Percentiles rank a stretch among this genome's conserved stretches.
Conservation (phyloP, 2,797 vertebrate genomes). For the Mareca penelope region DNA sequence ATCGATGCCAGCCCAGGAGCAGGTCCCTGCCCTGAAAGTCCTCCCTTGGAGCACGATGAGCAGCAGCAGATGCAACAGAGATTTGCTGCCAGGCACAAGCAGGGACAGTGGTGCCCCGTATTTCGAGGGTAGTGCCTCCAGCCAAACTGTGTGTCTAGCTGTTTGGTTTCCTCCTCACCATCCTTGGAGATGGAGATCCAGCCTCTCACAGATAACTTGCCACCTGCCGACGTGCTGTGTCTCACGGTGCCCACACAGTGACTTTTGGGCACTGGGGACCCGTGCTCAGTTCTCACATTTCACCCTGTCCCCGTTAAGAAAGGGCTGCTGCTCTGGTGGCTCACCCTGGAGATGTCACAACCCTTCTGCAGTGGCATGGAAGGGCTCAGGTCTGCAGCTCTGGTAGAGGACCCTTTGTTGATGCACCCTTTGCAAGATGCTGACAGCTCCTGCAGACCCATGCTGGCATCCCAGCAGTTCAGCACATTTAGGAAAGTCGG, state of each 20-base stretch:
- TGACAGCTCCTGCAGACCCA: not conserved
- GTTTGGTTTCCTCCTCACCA: not conserved
- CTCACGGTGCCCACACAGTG: not conserved
- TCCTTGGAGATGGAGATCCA: not conserved
- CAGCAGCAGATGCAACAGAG: not conserved
- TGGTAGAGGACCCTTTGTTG: no score
- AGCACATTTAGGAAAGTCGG: not conserved
- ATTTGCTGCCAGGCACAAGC: not conserved
- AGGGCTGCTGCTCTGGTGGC: not conserved
- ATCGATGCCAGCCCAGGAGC: conserved; percentile 44
- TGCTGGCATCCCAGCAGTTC: not conserved
- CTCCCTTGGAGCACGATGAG: not conserved
- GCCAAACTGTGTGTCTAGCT: not conserved
- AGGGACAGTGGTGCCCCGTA: not conserved
- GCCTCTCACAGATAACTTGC: not conserved
- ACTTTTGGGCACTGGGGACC: not conserved
- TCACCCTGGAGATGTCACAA: not conserved
- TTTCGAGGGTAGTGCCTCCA: conserved; percentile 19
- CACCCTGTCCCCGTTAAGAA: fast-evolving
- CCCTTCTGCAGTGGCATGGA: fast-evolving
- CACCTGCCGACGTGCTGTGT: not conserved
- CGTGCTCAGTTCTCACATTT: fast-evolving
- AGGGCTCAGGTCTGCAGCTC: fast-evolving
- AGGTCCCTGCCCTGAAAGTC: conserved; percentile 3
- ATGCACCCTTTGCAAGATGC: not conserved